phyloP scores from a whole-genome alignment of 2,888 invertebrate genomes.

The Acanthopleura granulata region DNA sequence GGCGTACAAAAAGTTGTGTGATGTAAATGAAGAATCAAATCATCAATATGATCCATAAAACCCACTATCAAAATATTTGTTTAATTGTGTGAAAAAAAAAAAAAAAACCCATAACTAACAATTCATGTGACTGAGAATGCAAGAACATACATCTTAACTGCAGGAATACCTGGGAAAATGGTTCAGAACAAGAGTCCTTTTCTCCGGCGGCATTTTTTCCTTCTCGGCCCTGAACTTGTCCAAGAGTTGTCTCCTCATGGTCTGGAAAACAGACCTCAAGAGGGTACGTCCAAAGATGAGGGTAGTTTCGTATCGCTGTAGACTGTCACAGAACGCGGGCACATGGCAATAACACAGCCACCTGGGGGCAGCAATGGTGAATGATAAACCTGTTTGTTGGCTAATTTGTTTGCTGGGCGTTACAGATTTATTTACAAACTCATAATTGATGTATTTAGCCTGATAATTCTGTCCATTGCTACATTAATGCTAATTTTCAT shows the following conservation, averaged over 20 bases:
- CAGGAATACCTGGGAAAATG: conserved; percentile 82
- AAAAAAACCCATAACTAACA: too few species aligned
- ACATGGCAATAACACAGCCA: conserved; percentile 97
- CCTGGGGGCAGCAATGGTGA: conserved; percentile 43
- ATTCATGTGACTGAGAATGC: too few species aligned
- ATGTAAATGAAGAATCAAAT: too few species aligned
- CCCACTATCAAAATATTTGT: too few species aligned
- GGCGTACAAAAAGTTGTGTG: too few species aligned
- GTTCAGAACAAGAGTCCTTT: conserved; percentile 83
- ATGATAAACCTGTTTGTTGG: not conserved
- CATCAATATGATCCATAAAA: too few species aligned
- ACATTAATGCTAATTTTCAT: too few species aligned
- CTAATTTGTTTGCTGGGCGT: too few species aligned
- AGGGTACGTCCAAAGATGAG: conserved; percentile 91
- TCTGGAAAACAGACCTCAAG: conserved; percentile 85
- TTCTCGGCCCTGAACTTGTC: conserved; percentile 91
- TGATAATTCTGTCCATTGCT: too few species aligned
- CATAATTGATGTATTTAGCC: too few species aligned
- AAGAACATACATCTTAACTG: not conserved
- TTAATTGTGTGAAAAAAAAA: too few species aligned
- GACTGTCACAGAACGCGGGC: conserved; percentile 93
- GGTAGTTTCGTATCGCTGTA: conserved; percentile 91
- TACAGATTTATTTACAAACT: too few species aligned
- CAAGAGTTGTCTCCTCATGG: conserved; percentile 87
- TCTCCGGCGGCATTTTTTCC: conserved; percentile 90